These are phyloP conservation scores for Stercorarius parasiticus DNA, from an alignment of 2,113 vertebrate species.

Conservation along the genomic window DNA sequence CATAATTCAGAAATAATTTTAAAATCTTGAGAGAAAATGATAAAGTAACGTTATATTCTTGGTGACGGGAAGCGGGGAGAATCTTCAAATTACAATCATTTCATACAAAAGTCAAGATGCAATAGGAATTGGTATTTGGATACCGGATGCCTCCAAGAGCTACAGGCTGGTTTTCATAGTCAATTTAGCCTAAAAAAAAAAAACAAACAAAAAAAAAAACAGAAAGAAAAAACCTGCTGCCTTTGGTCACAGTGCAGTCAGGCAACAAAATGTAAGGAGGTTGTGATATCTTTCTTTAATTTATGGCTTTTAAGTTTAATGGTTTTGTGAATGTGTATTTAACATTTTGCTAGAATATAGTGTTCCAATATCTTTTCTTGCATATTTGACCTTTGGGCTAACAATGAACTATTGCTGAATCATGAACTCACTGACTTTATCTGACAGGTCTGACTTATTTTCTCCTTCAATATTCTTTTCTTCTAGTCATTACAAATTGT, in stretches of 20 bases:
- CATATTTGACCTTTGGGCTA: constrained; percentile 38
- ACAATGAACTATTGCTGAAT: background rate
- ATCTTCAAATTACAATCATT: background rate
- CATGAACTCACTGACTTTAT: background rate
- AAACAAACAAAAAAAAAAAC: too few relatives aligned
- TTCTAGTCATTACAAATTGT: constrained; percentile 12
- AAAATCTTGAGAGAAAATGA: background rate
- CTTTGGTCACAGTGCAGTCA: background rate
- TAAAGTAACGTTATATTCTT: background rate
- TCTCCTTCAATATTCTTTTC: background rate
- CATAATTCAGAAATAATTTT: background rate
- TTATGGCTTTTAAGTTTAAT: background rate
- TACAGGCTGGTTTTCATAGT: background rate
- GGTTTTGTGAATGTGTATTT: background rate
- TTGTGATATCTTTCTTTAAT: background rate
- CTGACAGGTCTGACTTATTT: constrained; percentile 19
- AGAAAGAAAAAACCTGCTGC: background rate
- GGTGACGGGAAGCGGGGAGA: background rate
- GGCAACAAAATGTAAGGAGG: background rate
- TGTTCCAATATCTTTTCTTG: background rate
- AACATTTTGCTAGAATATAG: background rate
- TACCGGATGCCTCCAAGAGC: background rate
- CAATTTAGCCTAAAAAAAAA: background rate
- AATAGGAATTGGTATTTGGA: background rate
- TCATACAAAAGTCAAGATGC: background rate